These are phyloP conservation scores for Pristionchus japonicus DNA, from an alignment of 2,888 invertebrate genomes.

Conservation along the genomic window DNA sequence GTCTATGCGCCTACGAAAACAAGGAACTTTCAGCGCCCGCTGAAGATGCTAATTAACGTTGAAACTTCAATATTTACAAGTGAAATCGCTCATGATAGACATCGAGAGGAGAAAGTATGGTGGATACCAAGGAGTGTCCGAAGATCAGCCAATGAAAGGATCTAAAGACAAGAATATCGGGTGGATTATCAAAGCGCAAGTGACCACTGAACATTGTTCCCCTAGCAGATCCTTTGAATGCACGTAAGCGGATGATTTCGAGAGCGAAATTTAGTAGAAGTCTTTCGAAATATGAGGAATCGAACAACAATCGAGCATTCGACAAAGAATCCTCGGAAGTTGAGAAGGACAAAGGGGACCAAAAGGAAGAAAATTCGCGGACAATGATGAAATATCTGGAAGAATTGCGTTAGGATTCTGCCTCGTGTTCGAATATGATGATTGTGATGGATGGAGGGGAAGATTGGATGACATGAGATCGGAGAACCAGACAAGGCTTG, in stretches of 20 bases:
- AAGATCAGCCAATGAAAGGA: background rate
- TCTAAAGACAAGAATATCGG: background rate
- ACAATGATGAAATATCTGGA: background rate
- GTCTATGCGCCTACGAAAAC: background rate
- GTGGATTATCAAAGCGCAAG: background rate
- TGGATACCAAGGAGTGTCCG: no score
- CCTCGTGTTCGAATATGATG: background rate
- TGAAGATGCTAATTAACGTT: no score
- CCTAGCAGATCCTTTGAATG: background rate
- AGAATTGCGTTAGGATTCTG: background rate
- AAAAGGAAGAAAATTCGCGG: background rate
- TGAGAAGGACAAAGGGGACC: background rate
- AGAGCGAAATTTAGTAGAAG: background rate
- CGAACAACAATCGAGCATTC: background rate
- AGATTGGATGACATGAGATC: background rate
- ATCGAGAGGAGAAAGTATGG: no score
- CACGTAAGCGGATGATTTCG: background rate
- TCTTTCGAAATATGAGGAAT: background rate
- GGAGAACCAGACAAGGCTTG: background rate
- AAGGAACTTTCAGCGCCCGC: background rate
- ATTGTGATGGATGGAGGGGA: background rate
- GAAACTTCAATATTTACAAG: no score
- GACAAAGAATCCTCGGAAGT: background rate
- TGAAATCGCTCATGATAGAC: no score
- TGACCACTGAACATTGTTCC: background rate